A percentile compares a stretch with the other conserved stretches of the same genome.
Evolutionary conservation across 2,888 invertebrate species (phyloP).

Genomic region (Sphaerolaimus hirsutus): DNA sequence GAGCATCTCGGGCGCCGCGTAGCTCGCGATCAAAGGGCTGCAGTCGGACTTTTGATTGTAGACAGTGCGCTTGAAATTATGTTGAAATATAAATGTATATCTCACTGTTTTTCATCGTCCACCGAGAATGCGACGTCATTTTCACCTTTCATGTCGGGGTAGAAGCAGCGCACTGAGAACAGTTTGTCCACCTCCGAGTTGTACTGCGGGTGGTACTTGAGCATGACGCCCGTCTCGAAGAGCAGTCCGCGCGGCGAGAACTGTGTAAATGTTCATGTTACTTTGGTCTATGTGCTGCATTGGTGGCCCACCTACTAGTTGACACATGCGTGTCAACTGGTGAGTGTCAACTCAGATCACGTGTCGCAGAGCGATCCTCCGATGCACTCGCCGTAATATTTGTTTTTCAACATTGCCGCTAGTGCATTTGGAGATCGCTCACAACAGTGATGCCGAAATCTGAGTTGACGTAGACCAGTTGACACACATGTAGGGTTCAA

Average conservation of each 20-base stretch:
- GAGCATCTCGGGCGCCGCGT: slow-evolving; percentile 3
- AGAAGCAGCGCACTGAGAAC: slow-evolving; percentile 13
- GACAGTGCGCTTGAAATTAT: not conserved
- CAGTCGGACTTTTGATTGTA: not conserved
- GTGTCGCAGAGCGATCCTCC: too few species aligned
- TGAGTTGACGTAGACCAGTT: too few species aligned
- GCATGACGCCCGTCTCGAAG: slow-evolving; percentile 10
- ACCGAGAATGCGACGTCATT: not conserved
- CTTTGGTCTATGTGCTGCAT: too few species aligned
- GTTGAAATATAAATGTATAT: slow-evolving; percentile 1
- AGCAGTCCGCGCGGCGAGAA: slow-evolving; percentile 11
- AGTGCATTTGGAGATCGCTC: too few species aligned
- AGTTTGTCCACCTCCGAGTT: slow-evolving; percentile 9
- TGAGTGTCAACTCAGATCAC: too few species aligned
- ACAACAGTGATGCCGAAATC: too few species aligned
- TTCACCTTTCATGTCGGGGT: slow-evolving; percentile 12
- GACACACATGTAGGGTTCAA: too few species aligned
- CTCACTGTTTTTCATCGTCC: not conserved
- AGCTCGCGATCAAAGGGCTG: not conserved
- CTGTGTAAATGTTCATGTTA: too few species aligned
- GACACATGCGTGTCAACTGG: too few species aligned
- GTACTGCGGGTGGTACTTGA: slow-evolving; percentile 13
- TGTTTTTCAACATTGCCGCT: too few species aligned
- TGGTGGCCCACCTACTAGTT: too few species aligned
- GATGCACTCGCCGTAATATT: too few species aligned